Evolutionary conservation across 1,140 invertebrate genomes (phyloP).

Genomic region (Eulimnadia texana): DNA sequence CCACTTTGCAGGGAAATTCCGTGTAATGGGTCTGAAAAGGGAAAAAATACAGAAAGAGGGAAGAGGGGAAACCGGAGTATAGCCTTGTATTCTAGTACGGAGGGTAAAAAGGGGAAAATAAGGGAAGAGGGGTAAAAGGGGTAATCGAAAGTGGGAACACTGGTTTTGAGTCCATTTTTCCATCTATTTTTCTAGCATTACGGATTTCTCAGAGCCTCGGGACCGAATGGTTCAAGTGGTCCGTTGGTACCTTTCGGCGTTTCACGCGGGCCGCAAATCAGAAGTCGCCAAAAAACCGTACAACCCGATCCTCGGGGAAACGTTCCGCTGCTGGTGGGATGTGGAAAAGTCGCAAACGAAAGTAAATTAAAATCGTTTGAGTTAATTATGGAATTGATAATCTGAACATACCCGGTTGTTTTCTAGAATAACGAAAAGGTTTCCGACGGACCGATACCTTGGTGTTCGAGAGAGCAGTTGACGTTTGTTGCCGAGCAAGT

Average conservation of each 20-base stretch:
- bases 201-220: slow-evolving; percentile 59
- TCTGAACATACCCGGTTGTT: background rate
- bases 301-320: slow-evolving; percentile 90
- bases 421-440: slow-evolving; percentile 27
- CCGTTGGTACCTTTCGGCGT: slow-evolving; percentile 90
- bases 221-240: slow-evolving; percentile 88
- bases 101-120: too few relatives aligned
- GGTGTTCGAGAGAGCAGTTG: slow-evolving; percentile 62
- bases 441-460: slow-evolving; percentile 60
- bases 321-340: slow-evolving; percentile 82
- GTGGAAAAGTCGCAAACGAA: slow-evolving; percentile 29
- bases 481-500: slow-evolving; percentile 95
- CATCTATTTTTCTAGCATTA: slow-evolving; percentile 45
- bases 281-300: slow-evolving; percentile 94
- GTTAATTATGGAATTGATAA: background rate
- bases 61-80: too few relatives aligned
- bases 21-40: too few relatives aligned
- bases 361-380: slow-evolving; percentile 4
- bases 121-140: too few relatives aligned
- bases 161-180: too few relatives aligned
- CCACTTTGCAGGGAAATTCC: too few relatives aligned
- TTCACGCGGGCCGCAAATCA: slow-evolving; percentile 89
- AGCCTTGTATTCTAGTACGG: too few relatives aligned
- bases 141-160: too few relatives aligned
- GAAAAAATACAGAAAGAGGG: too few relatives aligned